phyloP scores from a whole-genome alignment of 2,113 vertebrate genomes.

The Oncorhynchus mykiss region DNA sequence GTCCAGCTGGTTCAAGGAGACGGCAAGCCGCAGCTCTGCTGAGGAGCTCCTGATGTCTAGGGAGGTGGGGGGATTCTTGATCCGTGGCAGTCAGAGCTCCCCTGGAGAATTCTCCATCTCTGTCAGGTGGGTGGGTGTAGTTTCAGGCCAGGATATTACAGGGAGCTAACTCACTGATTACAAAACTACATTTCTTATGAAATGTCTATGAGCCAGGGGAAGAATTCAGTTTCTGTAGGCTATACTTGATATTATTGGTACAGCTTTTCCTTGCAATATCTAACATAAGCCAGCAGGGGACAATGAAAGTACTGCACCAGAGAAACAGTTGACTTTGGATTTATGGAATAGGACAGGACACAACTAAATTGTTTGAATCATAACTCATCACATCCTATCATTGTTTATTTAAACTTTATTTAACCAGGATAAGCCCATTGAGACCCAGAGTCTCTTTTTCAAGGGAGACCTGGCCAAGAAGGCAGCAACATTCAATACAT shows the following conservation, averaged over 20 bases:
- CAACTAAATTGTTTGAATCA: not conserved
- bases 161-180: not conserved
- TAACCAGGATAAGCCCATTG: too few species aligned
- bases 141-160: not conserved
- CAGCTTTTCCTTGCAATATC: not conserved
- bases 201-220: too few species aligned
- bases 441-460: too few species aligned
- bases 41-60: slow-evolving; percentile 83
- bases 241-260: not conserved
- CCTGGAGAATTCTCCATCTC: slow-evolving; percentile 96
- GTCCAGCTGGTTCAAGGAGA: slow-evolving; percentile 89
- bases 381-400: too few species aligned
- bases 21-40: slow-evolving; percentile 76
- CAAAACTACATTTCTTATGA: not conserved
- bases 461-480: too few species aligned
- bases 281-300: slow-evolving; percentile 48
- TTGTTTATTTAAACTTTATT: too few species aligned
- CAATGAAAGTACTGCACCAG: slow-evolving; percentile 10
- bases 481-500: too few species aligned
- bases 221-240: not conserved
- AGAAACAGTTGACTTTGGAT: slow-evolving; percentile 4
- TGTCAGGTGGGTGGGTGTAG: slow-evolving; percentile 80
- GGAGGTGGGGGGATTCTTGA: slow-evolving; percentile 85
- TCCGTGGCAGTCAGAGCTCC: slow-evolving; percentile 90
- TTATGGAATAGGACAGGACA: not conserved